Base-by-base conservation (phyloP, 2,113 vertebrate genomes). In the Pyrgilauda ruficollis region DNA sequence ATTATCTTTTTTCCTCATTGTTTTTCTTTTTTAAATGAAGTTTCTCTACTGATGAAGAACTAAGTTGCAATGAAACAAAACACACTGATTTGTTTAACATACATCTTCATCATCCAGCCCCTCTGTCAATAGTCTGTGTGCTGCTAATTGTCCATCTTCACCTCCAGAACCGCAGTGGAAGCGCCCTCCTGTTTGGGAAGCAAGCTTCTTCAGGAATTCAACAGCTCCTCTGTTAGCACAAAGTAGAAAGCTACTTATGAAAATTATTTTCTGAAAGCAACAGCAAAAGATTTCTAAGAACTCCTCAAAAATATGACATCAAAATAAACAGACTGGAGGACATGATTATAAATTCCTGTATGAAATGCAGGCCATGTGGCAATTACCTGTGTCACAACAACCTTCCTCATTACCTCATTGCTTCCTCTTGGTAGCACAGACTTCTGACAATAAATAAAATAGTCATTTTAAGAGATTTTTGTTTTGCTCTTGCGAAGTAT, bases 161-260 rank as follows among this genome's bases (percentile, higher is more conserved):
- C 49, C 87, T 20, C 94, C 98, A 9, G 91, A 97, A 11, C 93
- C 90, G 85, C 97, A 97, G 59, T 98, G 98, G 81, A 98, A 99
- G 21, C 98, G 98, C 2, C 98, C 98, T 41, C 98, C 96, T 0
- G 98, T 98, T 30, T 97, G 97, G 37, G 96, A 82, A 13, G 98
- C 98, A 73, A 99, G 91, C 16, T 62, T 94, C 94, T 94, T 97
- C 94, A 99, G 97, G 94, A 99, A 98, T 76, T 97, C 96, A 39
- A 92, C 97, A 24, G 97, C 97, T 15, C n/a, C 55, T 95, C 98
- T 99, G 94, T 90, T 7, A 43, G 95, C 35, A 80, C 46, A 66
- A 70, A 74, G 69, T 3, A 81, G 3, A 27, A 87, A 67, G 33
- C 46, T 44, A 67, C 16, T 77, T 24, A 52, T 1, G 7, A 73